A percentile compares a stretch with the other conserved stretches of the same genome.
Conservation (phyloP, 2,888 invertebrate species). For the Sabellastarte sp. region DNA sequence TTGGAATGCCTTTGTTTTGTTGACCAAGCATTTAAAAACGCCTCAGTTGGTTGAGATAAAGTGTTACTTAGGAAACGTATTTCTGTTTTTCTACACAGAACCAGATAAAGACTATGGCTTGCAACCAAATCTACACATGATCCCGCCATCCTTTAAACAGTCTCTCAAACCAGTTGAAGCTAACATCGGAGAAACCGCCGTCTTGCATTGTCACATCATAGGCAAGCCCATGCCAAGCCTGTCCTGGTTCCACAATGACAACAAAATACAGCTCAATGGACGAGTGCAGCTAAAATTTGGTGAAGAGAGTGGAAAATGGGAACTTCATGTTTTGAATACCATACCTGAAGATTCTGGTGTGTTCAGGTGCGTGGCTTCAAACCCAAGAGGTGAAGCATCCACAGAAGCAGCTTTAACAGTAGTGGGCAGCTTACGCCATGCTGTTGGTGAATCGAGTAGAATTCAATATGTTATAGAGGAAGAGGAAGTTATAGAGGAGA, state of each 20-base stretch:
- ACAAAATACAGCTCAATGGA: conserved; percentile 34
- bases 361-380: conserved; percentile 76
- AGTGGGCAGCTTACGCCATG: not conserved
- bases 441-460: not conserved
- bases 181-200: conserved; percentile 48
- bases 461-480: not conserved
- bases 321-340: conserved; percentile 52
- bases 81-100: no score
- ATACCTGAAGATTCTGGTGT: conserved; percentile 56
- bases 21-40: no score
- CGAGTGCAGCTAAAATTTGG: not conserved
- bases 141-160: conserved; percentile 45
- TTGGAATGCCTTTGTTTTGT: no score
- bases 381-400: conserved; percentile 88
- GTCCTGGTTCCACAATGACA: conserved; percentile 55
- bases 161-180: conserved; percentile 38
- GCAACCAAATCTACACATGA: conserved; percentile 6
- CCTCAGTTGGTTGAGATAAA: no score
- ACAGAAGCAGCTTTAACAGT: conserved; percentile 55
- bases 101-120: not conserved
- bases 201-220: conserved; percentile 44
- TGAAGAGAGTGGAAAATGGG: conserved; percentile 41
- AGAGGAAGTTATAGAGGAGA: not conserved
- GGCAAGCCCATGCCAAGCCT: conserved; percentile 51
- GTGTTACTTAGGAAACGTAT: no score